Conservation (phyloP, 2,113 vertebrate species). For the Mixornis gularis region DNA sequence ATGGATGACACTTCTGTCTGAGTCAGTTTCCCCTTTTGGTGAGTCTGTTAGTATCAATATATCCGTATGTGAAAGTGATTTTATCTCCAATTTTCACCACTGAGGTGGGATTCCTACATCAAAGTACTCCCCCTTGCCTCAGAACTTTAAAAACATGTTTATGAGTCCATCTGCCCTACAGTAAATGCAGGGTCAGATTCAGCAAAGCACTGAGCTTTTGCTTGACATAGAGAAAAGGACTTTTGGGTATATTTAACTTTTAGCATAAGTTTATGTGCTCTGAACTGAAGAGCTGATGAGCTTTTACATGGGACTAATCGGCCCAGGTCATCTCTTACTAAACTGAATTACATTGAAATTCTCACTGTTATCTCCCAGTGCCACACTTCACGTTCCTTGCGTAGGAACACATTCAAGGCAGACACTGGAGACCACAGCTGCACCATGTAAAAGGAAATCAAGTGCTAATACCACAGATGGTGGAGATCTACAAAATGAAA, state of each 20-base stretch:
- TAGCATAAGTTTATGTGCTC: background rate
- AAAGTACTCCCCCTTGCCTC: background rate
- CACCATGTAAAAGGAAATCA: background rate
- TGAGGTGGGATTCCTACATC: background rate
- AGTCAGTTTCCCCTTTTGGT: background rate
- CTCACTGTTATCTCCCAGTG: background rate
- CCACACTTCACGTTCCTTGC: background rate
- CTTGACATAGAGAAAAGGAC: background rate
- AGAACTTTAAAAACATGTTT: slow-evolving; percentile 14
- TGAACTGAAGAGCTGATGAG: background rate
- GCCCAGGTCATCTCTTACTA: background rate
- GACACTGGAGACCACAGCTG: background rate
- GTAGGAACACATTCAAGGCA: background rate
- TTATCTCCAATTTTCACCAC: background rate
- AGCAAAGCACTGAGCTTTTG: background rate
- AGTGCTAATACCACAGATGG: background rate
- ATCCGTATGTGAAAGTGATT: background rate
- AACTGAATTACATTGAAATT: background rate
- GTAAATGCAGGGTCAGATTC: background rate
- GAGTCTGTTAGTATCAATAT: background rate
- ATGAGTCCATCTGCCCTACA: slow-evolving; percentile 18
- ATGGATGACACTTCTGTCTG: background rate
- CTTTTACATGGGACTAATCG: background rate
- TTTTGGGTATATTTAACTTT: slow-evolving; percentile 4
- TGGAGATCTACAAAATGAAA: background rate